These are phyloP conservation scores for Falco naumanni DNA, from an alignment of 2,797 vertebrate species.

Conservation along the genomic window DNA sequence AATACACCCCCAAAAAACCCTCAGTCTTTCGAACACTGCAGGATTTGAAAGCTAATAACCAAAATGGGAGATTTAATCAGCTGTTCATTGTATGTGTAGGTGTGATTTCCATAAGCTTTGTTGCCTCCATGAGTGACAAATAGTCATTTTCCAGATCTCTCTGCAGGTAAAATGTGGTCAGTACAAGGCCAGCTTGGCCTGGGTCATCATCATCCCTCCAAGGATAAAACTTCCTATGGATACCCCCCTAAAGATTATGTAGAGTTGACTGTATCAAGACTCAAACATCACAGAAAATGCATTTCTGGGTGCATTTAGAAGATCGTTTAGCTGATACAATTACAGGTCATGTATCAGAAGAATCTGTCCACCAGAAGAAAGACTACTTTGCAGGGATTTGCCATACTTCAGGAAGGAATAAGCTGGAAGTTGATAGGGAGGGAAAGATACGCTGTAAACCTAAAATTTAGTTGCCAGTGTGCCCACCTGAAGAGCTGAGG, in stretches of 20 bases:
- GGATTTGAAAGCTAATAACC: constrained; percentile 17
- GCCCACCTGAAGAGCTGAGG: background rate
- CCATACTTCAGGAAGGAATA: background rate
- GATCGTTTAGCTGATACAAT: background rate
- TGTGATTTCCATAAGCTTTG: constrained; percentile 6
- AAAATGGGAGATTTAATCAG: background rate
- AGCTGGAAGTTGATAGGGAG: background rate
- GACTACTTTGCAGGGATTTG: background rate
- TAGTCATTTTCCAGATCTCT: background rate
- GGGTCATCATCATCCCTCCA: background rate
- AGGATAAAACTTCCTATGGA: background rate
- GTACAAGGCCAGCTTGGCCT: background rate
- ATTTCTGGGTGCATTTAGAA: background rate
- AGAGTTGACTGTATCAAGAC: background rate
- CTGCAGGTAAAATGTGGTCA: background rate
- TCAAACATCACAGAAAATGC: background rate
- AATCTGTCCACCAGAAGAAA: background rate
- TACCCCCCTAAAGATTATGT: background rate
- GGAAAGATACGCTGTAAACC: background rate
- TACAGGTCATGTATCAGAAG: background rate
- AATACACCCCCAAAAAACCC: background rate
- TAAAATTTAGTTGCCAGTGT: background rate
- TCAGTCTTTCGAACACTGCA: background rate
- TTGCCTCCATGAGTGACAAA: background rate
- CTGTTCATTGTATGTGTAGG: background rate